A percentile compares a stretch with the other conserved stretches of the same genome.
phyloP scores from a whole-genome alignment of 2,888 invertebrate species.

The Chaetoderma sp. region DNA sequence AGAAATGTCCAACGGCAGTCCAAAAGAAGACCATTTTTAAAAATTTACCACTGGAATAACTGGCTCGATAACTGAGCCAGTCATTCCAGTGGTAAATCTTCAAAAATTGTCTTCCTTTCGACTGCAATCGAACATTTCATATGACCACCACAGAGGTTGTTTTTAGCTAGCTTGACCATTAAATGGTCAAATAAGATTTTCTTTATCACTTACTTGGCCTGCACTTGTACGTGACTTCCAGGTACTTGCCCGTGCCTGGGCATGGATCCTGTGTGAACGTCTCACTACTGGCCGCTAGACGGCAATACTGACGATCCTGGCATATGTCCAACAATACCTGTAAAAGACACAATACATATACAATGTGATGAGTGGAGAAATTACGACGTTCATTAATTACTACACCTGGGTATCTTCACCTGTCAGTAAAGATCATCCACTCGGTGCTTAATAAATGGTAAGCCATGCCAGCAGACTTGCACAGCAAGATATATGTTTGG shows the following conservation, averaged over 20 bases:
- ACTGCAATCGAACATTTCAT: no score
- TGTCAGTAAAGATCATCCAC: not conserved
- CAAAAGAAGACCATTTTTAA: no score
- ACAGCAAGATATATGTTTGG: no score
- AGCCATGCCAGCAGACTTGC: no score
- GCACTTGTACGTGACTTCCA: slow-evolving; percentile 96
- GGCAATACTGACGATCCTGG: slow-evolving; percentile 92
- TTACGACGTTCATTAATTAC: not conserved
- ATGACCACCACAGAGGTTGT: no score
- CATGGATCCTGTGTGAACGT: slow-evolving; percentile 93
- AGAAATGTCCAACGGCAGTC: no score
- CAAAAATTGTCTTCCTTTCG: no score
- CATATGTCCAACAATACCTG: slow-evolving; percentile 95
- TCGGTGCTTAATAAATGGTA: not conserved
- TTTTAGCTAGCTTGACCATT: no score
- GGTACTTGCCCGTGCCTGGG: slow-evolving; percentile 90
- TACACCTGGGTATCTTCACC: not conserved
- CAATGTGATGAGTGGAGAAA: not conserved
- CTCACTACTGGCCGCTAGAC: slow-evolving; percentile 88
- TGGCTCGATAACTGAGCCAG: no score
- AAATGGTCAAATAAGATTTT: no score
- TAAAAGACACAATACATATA: slow-evolving; percentile 67
- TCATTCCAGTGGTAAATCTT: no score
- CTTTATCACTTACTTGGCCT: slow-evolving; percentile 91
- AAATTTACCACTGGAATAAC: no score